Evolutionary conservation across 2,888 invertebrate species (phyloP).

Genomic region (Zhengitettix transpicula): DNA sequence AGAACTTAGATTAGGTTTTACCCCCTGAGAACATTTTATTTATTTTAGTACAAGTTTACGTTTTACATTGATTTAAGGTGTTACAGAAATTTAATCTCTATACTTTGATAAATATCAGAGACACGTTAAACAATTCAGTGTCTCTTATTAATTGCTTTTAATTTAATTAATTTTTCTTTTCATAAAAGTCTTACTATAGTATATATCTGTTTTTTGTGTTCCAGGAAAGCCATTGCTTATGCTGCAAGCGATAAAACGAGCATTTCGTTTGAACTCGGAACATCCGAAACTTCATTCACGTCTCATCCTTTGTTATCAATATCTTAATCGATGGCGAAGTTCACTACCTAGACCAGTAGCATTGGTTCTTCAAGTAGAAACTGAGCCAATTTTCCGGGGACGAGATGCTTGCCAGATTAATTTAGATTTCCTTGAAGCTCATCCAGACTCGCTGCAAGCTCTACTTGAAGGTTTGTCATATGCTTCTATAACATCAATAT

Average conservation of each 20-base stretch:
- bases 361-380: constrained; percentile 28
- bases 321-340: constrained; percentile 25
- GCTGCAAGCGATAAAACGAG: constrained; percentile 90
- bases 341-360: constrained; percentile 31
- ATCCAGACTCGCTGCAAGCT: constrained; percentile 50
- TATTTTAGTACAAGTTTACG: no score
- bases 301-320: constrained; percentile 57
- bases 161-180: no score
- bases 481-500: no score
- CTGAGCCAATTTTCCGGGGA: constrained; percentile 31
- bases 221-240: constrained; percentile 78
- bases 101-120: no score
- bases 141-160: no score
- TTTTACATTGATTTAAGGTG: no score
- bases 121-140: no score
- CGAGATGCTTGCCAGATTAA: constrained; percentile 45
- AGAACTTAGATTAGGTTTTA: no score
- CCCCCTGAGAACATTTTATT: no score
- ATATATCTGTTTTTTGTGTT: not conserved
- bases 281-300: constrained; percentile 77
- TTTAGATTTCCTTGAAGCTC: constrained; percentile 46
- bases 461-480: constrained; percentile 48
- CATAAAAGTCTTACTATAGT: no score
- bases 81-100: no score
- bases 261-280: constrained; percentile 52